Evolutionary conservation across 2,113 vertebrate genomes (phyloP), one percentile per base, ranked within the genome.

Genomic region (Marmota flaviventris): DNA sequence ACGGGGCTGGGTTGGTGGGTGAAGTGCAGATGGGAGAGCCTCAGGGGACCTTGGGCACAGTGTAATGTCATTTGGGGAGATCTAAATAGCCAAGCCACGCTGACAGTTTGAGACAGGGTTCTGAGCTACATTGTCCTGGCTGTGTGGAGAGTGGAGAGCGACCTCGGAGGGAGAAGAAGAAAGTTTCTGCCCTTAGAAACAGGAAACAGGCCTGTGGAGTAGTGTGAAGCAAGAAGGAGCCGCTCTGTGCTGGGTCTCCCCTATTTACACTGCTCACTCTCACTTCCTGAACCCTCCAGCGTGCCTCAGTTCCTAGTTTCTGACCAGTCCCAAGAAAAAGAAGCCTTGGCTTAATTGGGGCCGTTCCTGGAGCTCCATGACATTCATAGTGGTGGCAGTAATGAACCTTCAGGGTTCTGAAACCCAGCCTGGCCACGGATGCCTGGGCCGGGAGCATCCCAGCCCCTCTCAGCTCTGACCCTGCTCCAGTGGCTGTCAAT

Each of bases 81-180:
- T 34, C 75, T 67, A 4, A 37, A 56, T 24, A 39, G 63, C 22
- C 39, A 61, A 56, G 75, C 63, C n/a, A 51, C 18, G 56, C 34
- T 76, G 48, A 42, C 58, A 29, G 14, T 87, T 56, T 39, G 51
- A 72, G 29, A 34, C 48, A 25, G 51, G 51, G 63, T 13, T 39
- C 73, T n/a, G 32, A 67, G 63, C 78, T 51, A 20, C 4, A 0
- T 56, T 45, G 25, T 32, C 58, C 37, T 65, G 25, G 51, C 11
- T 39, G 24, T 69, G 0, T 10, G 56, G 27, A 53, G 75, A 37
- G 32, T 12, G 17, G 17, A 1, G 14, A 5, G 51, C n/a, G 2
- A 42, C 63, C 81, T 32, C 34, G 5, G 20, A 61, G 17, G 39
- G 27, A 42, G 61, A 34, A 53, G 42, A 29, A 29, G 48, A 32